phyloP scores from a whole-genome alignment of 1,140 invertebrate species.

The Halictus rubicundus region DNA sequence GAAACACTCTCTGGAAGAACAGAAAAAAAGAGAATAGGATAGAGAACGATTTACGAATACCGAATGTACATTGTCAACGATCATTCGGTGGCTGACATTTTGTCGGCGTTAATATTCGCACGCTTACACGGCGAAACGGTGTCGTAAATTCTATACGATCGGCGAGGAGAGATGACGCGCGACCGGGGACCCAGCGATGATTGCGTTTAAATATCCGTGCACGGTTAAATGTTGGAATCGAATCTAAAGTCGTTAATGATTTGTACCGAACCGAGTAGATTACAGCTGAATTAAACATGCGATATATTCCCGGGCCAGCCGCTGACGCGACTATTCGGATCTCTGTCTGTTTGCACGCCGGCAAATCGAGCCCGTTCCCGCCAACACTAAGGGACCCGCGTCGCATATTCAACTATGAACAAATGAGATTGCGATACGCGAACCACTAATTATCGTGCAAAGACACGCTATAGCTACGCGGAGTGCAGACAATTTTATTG shows the following conservation, averaged over 20 bases:
- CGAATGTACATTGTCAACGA: too few relatives aligned
- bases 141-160: not conserved
- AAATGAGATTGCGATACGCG: too few relatives aligned
- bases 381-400: too few relatives aligned
- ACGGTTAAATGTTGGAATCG: not conserved
- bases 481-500: too few relatives aligned
- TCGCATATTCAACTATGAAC: too few relatives aligned
- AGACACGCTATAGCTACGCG: too few relatives aligned
- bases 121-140: not conserved
- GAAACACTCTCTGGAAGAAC: constrained; percentile 42
- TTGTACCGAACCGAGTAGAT: not conserved
- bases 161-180: not conserved
- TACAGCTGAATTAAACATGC: not conserved
- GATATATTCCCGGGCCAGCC: not conserved
- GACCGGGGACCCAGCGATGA: not conserved
- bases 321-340: not conserved
- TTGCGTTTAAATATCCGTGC: not conserved
- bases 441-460: too few relatives aligned
- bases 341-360: not conserved
- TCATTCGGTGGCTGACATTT: too few relatives aligned
- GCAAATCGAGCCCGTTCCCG: too few relatives aligned
- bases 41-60: too few relatives aligned
- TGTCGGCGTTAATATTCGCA: too few relatives aligned
- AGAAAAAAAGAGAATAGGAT: not conserved
- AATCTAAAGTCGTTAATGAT: not conserved